Evolutionary conservation across 2,888 invertebrate genomes (phyloP).

Genomic region (Idaea biselata): DNA sequence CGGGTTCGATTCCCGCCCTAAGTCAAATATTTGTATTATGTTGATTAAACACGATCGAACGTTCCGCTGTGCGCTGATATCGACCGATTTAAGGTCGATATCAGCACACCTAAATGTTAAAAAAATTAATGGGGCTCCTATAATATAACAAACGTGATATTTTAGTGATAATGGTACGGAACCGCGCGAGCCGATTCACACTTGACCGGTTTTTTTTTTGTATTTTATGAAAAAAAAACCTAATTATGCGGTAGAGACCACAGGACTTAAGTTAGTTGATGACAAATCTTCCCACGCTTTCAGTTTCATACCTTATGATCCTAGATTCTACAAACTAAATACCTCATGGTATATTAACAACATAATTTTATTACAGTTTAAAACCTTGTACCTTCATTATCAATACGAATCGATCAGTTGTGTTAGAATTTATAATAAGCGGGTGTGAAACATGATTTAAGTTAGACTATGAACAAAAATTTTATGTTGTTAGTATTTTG

Average conservation of each 20-base stretch:
- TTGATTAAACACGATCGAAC: too few relatives aligned
- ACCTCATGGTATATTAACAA: conserved; percentile 44
- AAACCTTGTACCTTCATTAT: conserved; percentile 49
- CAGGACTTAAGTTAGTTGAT: neutral
- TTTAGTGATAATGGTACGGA: too few relatives aligned
- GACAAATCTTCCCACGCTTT: conserved; percentile 45
- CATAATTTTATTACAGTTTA: conserved; percentile 51
- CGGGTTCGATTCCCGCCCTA: too few relatives aligned
- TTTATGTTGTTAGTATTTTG: neutral
- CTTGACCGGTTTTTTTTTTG: too few relatives aligned
- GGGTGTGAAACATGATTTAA: conserved; percentile 8
- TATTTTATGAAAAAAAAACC: neutral
- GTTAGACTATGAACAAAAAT: neutral
- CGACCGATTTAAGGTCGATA: too few relatives aligned
- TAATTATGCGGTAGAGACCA: neutral
- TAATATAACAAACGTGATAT: too few relatives aligned
- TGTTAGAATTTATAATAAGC: conserved; percentile 63
- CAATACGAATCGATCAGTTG: conserved; percentile 55
- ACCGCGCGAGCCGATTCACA: too few relatives aligned
- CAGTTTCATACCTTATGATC: conserved; percentile 37
- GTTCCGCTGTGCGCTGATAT: too few relatives aligned
- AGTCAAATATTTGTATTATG: too few relatives aligned
- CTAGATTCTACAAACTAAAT: conserved; percentile 29
- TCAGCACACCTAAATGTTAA: too few relatives aligned
- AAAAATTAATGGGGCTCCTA: too few relatives aligned